Base-by-base conservation (phyloP, 1,140 invertebrate species). In the Pinna nobilis region DNA sequence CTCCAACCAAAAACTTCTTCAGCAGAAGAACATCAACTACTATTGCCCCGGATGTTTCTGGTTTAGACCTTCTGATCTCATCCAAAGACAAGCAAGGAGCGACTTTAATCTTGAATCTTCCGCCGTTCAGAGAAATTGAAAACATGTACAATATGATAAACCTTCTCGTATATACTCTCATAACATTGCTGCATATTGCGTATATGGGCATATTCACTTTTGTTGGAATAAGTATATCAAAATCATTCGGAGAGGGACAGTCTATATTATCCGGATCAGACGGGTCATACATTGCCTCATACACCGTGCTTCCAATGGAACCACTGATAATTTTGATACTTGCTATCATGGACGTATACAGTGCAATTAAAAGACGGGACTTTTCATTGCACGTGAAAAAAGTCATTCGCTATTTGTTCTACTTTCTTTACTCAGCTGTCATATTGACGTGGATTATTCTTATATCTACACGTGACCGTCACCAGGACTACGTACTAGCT, bases 181-280 rank as follows among this genome's bases (percentile, higher is more conserved):
- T 84, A 0, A 82, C 84, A 76, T 37, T 81, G 2, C 25, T 81
- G 13, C 84, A 86, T 60, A 75, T 86, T 18, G 28, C 75, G 1
- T 84, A 86, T 71, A 86, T 86, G 84, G 71, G 66, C 44, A 15
- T 80, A 4, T 80, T 86, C 47, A 82, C 76, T 44, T 79, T 72
- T 50, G 68, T 72, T n/a, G 73, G 72, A 13, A 63, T 82, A 20
- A 51, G 64, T 4, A 30, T 80, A 20, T 50, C 73, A 60, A 74
- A 6, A 28, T 23, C 28, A 60, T 72, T 30, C 35, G 23, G 57
- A 73, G 61, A 67, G 47, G 39, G 13, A 68, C 2, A 47, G 68
- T 41, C 47, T 70, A 50, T n/a, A 44, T 44, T 44, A 1, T 44
- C 44, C 76, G 0, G 55, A 75, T 44, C 11, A 57, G 39, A n/a